Percentiles rank a stretch among this genome's conserved stretches.
Evolutionary conservation across 1,140 invertebrate species (phyloP).

Genomic region (Drosophila sucinea): DNA sequence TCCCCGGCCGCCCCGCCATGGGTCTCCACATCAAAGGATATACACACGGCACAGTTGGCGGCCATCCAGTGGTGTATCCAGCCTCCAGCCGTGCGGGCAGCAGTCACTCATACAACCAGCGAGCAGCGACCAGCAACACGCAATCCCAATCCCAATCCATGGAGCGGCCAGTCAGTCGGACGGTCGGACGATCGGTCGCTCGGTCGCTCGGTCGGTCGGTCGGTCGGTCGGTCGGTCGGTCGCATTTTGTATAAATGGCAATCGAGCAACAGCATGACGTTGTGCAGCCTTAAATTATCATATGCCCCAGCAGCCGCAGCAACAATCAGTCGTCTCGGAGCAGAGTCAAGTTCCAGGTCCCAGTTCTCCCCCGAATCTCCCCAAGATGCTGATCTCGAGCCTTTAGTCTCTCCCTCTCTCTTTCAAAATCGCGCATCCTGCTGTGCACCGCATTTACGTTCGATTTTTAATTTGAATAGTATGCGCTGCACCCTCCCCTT

Average conservation of each 20-base stretch:
- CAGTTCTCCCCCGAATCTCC: slow-evolving; percentile 6
- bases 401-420: slow-evolving; percentile 46
- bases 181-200: slow-evolving; percentile 4
- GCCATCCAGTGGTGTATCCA: slow-evolving; percentile 45
- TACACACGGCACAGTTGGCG: slow-evolving; percentile 71
- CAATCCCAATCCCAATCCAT: slow-evolving; percentile 37
- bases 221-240: slow-evolving; percentile 26
- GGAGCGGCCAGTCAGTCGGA: too few species aligned
- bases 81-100: slow-evolving; percentile 66
- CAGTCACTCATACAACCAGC: slow-evolving; percentile 67
- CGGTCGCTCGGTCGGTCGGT: too few species aligned
- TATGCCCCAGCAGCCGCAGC: slow-evolving; percentile 68
- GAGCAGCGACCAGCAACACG: slow-evolving; percentile 58
- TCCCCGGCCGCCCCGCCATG: slow-evolving; percentile 39
- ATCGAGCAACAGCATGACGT: slow-evolving; percentile 79
- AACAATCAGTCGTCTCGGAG: slow-evolving; percentile 48
- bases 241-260: slow-evolving; percentile 73
- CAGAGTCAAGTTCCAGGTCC: slow-evolving; percentile 20
- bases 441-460: slow-evolving; percentile 81
- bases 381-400: slow-evolving; percentile 18
- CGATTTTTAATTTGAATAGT: slow-evolving; percentile 81
- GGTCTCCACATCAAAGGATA: slow-evolving; percentile 75
- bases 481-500: slow-evolving; percentile 23
- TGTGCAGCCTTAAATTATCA: slow-evolving; percentile 81
- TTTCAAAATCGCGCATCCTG: slow-evolving; percentile 70